Evolutionary conservation across 2,797 vertebrate species (phyloP), one percentile per base, ranked within the genome.

Genomic region (Alfaro cultratus): DNA sequence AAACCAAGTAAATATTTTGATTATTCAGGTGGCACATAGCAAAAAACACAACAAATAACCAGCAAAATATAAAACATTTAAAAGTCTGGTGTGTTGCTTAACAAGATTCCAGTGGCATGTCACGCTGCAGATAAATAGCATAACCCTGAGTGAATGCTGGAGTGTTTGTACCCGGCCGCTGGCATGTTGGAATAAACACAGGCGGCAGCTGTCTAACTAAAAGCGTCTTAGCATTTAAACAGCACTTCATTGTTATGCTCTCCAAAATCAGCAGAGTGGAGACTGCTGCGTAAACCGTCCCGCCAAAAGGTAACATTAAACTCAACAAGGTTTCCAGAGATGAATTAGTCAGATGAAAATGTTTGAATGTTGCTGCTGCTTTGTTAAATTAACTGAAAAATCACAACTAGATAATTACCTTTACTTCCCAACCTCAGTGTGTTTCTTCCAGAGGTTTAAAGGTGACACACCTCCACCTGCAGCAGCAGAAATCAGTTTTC

Each of bases 121-220:
- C 90, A 74, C 57, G 36, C 86, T 89, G 87, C 86, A 90, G 83
- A 87, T 84, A 88, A 85, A 82, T 80, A 43, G 86, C 74, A 31
- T 78, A 49, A 87, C 86, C 68, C 88, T 79, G 78, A 53, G 78
- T 82, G 86, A 91, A 93, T 76, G 41, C 88, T 82, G 13, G 0
- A 77, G 88, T 93, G 92, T 93, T 87, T 91, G 86, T 80, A 80
- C 87, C 49, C 83, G 82, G 83, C 86, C 62, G 79, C 84, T 88
- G 92, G 85, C 88, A 89, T 86, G 90, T 68, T 78, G 90, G 87
- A 85, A 88, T 92, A 92, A 92, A 92, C 92, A 94, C 90, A 84
- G 81, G 87, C 41, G 73, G 88, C 92, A 93, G 92, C 94, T 94
- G 92, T 92, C 91, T 85, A 13, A 83, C 87, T 82, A 76, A 91